These are phyloP conservation scores for Xerus inauris DNA, from an alignment of 2,113 vertebrate species.

Conservation along the genomic window DNA sequence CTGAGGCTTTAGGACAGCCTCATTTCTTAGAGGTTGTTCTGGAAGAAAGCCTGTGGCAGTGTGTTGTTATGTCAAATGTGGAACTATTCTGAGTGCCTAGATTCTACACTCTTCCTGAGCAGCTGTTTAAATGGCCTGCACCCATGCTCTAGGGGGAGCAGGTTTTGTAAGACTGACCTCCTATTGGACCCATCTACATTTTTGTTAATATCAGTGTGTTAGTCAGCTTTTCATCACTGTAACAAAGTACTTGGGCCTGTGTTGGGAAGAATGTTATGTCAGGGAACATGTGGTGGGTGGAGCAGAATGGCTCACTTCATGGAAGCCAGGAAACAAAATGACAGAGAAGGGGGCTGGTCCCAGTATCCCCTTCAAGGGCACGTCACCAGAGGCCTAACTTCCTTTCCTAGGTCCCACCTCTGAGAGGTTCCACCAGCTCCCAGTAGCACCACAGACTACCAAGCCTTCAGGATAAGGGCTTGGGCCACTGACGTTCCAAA, in stretches of 20 bases:
- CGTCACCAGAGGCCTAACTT: no score
- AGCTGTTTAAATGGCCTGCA: neutral
- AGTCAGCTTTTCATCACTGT: no score
- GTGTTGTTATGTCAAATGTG: neutral
- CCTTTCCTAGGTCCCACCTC: neutral
- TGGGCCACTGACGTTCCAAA: no score
- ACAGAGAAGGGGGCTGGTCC: no score
- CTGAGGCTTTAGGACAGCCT: neutral
- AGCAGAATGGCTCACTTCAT: neutral
- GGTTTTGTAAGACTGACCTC: neutral
- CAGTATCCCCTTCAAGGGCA: neutral
- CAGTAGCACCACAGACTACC: no score
- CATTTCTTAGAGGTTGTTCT: neutral
- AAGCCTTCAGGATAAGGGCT: no score
- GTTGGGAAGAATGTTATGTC: no score
- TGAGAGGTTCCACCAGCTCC: no score
- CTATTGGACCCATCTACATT: neutral
- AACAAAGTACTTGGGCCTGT: neutral
- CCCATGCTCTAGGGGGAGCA: neutral
- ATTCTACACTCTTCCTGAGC: neutral
- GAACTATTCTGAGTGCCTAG: no score
- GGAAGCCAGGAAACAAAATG: neutral
- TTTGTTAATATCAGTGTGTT: neutral
- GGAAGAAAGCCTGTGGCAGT: neutral
- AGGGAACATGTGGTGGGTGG: no score